Percentiles rank a stretch among this genome's conserved stretches.
Evolutionary conservation across 2,888 invertebrate species (phyloP).

Genomic region (Melanchra persicariae): DNA sequence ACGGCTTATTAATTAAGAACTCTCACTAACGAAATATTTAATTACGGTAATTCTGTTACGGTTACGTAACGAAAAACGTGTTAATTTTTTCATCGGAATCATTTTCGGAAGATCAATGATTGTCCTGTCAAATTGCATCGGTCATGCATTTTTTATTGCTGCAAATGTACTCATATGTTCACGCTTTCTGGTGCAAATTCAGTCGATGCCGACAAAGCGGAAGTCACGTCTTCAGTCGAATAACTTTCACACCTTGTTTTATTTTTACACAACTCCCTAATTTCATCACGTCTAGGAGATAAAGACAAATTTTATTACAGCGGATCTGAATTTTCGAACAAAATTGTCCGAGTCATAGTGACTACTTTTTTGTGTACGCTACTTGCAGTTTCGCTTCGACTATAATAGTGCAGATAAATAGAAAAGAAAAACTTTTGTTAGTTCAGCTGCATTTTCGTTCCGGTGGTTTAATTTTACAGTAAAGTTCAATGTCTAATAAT

Average conservation of each 20-base stretch:
- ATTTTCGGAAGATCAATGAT: slow-evolving; percentile 42
- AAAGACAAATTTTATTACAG: slow-evolving; percentile 70
- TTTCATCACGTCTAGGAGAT: slow-evolving; percentile 70
- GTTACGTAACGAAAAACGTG: slow-evolving; percentile 34
- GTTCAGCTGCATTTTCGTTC: slow-evolving; percentile 62
- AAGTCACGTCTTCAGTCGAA: slow-evolving; percentile 68
- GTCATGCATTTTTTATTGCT: slow-evolving; percentile 57
- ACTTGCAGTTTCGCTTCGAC: slow-evolving; percentile 60
- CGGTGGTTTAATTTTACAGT: slow-evolving; percentile 52
- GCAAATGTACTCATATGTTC: slow-evolving; percentile 46
- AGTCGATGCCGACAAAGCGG: slow-evolving; percentile 49
- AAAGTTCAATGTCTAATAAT: slow-evolving; percentile 56
- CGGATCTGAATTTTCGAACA: slow-evolving; percentile 52
- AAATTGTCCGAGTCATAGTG: slow-evolving; percentile 40
- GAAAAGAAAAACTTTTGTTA: slow-evolving; percentile 53
- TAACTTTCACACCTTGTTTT: slow-evolving; percentile 71
- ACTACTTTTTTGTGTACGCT: slow-evolving; percentile 37
- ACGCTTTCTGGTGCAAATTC: slow-evolving; percentile 53
- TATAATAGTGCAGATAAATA: slow-evolving; percentile 39
- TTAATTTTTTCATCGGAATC: slow-evolving; percentile 28
- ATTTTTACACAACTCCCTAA: slow-evolving; percentile 64
- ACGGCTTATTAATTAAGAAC: slow-evolving; percentile 53
- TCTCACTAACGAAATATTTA: slow-evolving; percentile 52
- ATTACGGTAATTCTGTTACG: slow-evolving; percentile 29
- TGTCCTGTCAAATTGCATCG: slow-evolving; percentile 55